Evolutionary conservation across 2,797 vertebrate species (phyloP).

Genomic region (Babyrousa celebensis): DNA sequence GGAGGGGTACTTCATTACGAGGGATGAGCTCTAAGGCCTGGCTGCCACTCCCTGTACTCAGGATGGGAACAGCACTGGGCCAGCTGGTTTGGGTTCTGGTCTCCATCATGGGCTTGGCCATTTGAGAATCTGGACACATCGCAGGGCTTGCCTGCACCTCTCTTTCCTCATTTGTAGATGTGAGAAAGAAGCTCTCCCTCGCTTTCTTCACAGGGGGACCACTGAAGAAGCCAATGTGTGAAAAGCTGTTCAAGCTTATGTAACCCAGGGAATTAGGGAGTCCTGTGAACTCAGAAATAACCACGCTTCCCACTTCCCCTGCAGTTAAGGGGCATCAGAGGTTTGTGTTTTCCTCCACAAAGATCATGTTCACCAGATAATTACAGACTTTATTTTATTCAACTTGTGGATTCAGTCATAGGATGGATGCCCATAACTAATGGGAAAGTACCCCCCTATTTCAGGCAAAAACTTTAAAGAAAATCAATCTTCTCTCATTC

Average conservation of each 20-base stretch:
- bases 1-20: background rate
- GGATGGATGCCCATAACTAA: background rate
- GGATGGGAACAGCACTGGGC: background rate
- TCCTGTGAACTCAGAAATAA: constrained; percentile 54
- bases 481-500: background rate
- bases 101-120: background rate
- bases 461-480: constrained; percentile 23
- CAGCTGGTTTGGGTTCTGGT: background rate
- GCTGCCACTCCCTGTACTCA: background rate
- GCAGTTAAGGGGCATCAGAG: constrained; percentile 43
- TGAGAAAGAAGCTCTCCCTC: background rate
- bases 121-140: rapidly evolving
- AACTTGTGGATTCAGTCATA: constrained; percentile 6
- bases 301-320: background rate
- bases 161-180: background rate
- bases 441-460: background rate
- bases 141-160: background rate
- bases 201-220: background rate
- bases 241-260: constrained; percentile 13
- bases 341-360: constrained; percentile 51
- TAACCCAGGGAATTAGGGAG: constrained; percentile 54
- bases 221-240: background rate
- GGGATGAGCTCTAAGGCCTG: background rate
- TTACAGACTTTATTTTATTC: constrained; percentile 45
- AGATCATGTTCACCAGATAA: constrained; percentile 63